Evolutionary conservation across 2,888 invertebrate species (phyloP), one percentile per base, ranked within the genome.

Genomic region (Tuta absoluta): DNA sequence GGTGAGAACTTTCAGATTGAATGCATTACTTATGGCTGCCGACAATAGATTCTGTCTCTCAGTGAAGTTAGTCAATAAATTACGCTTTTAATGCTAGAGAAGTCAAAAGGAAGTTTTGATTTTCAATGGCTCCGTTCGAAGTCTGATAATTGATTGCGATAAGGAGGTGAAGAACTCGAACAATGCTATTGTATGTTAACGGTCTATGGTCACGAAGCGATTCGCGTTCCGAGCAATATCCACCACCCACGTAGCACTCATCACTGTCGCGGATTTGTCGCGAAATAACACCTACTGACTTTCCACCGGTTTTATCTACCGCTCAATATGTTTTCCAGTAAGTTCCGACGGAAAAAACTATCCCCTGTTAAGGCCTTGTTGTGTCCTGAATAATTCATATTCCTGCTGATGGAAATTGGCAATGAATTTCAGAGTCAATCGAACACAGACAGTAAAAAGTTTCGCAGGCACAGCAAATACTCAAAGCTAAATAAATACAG

Each of bases 181-280:
- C 69, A 68, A 49, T 49, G 19, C 49, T 23, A 49, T 49, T 49
- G 19, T 68, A 33, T 72, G 67, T 73, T 76, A 75, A 49, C 49
- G 51, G 19, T 2, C 23, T 11, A 12, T 23, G 51, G 23, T 51
- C 51, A 51, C 51, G 49, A 49, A 49, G 17, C 49, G 51, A 51
- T 19, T 12, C 11, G 53, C 21, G n/a, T 58, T 74, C 72, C 73
- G 73, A 73, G 70, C 71, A 68, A 76, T 80, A 76, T 71, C 72
- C 78, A 71, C 75, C 81, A 75, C 85, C 86, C 82, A 86, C 86
- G 69, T 75, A 73, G 74, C 73, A 68, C 73, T 79, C 80, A 76
- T 85, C 85, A 85, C 80, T 82, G 85, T 84, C 82, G 77, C 75
- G 68, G 80, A 77, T 78, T 75, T 79, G 85, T 84, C 82, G 77